Base-by-base conservation (phyloP, 2,888 invertebrate species). In the Watsonalla cultraria region DNA sequence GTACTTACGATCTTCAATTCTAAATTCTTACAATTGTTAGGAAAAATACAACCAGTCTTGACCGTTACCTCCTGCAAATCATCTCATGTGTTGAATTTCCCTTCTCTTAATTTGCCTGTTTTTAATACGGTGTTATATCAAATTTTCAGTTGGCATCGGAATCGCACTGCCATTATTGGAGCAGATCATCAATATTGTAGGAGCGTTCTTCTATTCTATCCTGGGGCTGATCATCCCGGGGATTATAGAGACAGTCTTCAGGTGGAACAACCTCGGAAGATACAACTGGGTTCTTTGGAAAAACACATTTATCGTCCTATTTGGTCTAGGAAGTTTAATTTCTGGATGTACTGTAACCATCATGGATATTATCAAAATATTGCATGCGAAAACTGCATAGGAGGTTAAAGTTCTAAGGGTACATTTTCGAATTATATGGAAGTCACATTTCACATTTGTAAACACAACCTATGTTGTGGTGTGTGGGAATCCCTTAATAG, bases 171-270 rank as follows among this genome's bases (percentile, higher is more conserved):
- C 91, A 0, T 63, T 91, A 35, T 66, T 91, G 53, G 91, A 91
- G 52, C 90, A 90, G 60, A 88, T 91, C 54, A 89, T 91, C 60
- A 89, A 88, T 69, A 71, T 91, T 0, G 91, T 91, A 0, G 91
- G 91, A 0, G 80, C 91, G 0, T 75, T 93, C 42, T 94, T 94
- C 70, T 94, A 94, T 71, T 94, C 95, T 5, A 92, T 93, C 46
- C 90, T 94, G 46, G 97, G 98, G 0, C 91, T 96, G 48, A 91
- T 94, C 56, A 93, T 95, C 47, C 96, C 96, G 6, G 93, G 94
- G 2, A 79, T 95, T 15, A 91, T 96, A 2, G 95, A 96, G 68
- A 94, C 94, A 0, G 92, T 96, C 0, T 93, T 94, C 60, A 86
- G 92, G 52, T 95, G 94, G 93, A 92, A 94, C 14, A 89, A 93